Conservation (phyloP, 35 echinoderm and acorn worm species). For the Apostichopus parvimensis region DNA sequence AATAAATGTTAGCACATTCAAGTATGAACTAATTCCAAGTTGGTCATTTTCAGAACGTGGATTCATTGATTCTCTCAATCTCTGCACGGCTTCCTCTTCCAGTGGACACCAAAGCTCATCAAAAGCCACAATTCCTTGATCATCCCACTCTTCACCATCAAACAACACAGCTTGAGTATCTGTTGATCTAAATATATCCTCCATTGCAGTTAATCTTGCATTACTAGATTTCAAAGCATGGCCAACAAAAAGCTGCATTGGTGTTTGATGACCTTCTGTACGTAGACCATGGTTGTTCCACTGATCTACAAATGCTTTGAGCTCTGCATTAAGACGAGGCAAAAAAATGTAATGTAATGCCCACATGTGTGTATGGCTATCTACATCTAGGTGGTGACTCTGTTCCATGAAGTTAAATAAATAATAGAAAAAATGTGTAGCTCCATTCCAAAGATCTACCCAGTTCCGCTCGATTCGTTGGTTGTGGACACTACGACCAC, state of each 20-base stretch:
- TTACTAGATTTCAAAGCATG: neutral
- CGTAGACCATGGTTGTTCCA: constrained; percentile 69
- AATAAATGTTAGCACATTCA: too few species aligned
- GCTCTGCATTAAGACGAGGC: constrained; percentile 47
- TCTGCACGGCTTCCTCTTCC: too few species aligned
- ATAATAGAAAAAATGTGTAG: constrained; percentile 63
- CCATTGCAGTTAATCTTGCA: too few species aligned
- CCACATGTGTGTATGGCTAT: constrained; percentile 57
- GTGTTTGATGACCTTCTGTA: constrained; percentile 38
- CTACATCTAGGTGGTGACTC: constrained; percentile 13
- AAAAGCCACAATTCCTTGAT: too few species aligned
- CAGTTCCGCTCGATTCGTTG: constrained; percentile 58
- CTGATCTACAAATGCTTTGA: constrained; percentile 1
- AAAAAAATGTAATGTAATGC: constrained; percentile 62
- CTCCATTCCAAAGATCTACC: constrained; percentile 61
- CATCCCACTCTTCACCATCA: too few species aligned
- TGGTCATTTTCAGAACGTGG: too few species aligned
- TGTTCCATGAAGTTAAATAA: constrained; percentile 57
- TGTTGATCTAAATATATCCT: too few species aligned
- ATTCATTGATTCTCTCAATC: too few species aligned
- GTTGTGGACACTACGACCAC: constrained; percentile 64
- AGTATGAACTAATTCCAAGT: too few species aligned
- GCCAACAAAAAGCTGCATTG: constrained; percentile 54
- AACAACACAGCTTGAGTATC: too few species aligned
- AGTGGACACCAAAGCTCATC: too few species aligned